Base-by-base conservation (phyloP, 2,888 invertebrate genomes). In the Zaprionus obscuricornis region DNA sequence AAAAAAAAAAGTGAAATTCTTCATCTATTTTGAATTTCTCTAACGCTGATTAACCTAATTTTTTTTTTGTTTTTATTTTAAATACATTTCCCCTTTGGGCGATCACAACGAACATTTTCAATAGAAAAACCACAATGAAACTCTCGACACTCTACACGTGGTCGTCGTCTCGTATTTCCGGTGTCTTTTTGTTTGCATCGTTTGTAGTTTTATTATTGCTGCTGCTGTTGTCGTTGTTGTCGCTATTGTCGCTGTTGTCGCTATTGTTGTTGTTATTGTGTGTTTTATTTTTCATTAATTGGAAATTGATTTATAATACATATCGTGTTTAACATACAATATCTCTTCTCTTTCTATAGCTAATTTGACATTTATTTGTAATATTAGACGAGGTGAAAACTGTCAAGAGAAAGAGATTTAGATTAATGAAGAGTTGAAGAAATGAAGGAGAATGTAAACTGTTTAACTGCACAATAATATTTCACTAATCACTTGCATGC, bases 341-440 rank as follows among this genome's bases (percentile, higher is more conserved):
- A 40, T 66, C 49, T 64, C 16, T 37, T 16, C 20, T 6, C 11
- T 27, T 22, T 17, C 24, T 29, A 13, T 42, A 49, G 46, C 74
- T 73, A 70, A 81, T 74, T 73, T 73, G 70, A 84, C 81, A 62
- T 62, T 66, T 58, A 73, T 67, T 57, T 60, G 59, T 64, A 55
- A 64, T 52, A 51, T 58, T 46, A 52, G 50, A 63, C 50, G 5
- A n/a, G n/a, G n/a, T n/a, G n/a, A 3, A 8, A 29, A 29, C 29
- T 29, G n/a, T 11, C 29, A 29, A 29, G n/a, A n/a, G n/a, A n/a
- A n/a, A n/a, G n/a, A n/a, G n/a, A n/a, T n/a, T n/a, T n/a, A n/a
- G n/a, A n/a, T n/a, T n/a, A n/a, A n/a, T n/a, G n/a, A n/a, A n/a
- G n/a, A n/a, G n/a, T n/a, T n/a, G n/a, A n/a, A n/a, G n/a, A n/a